These are phyloP conservation scores for Pseudomyrmex cubaensis DNA, from an alignment of 1,140 invertebrate genomes.

Conservation along the genomic window DNA sequence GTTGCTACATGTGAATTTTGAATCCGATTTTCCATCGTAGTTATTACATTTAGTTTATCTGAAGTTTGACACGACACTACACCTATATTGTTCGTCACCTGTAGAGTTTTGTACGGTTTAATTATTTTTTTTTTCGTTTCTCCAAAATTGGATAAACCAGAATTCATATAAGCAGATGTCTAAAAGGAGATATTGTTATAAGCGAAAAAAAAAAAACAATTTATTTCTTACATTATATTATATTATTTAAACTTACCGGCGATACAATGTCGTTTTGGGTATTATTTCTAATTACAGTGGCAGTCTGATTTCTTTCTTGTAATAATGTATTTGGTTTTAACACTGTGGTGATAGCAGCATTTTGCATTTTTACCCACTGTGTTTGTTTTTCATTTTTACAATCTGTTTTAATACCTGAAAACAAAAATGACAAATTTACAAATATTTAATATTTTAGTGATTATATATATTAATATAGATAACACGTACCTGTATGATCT, in stretches of 20 bases:
- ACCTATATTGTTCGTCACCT: slow-evolving; percentile 36
- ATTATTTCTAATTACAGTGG: slow-evolving; percentile 64
- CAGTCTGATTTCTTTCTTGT: slow-evolving; percentile 65
- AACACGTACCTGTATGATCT: slow-evolving; percentile 72
- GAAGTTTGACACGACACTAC: slow-evolving; percentile 13
- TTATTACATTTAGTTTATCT: slow-evolving; percentile 56
- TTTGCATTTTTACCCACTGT: slow-evolving; percentile 78
- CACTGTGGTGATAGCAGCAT: slow-evolving; percentile 71
- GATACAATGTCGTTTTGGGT: slow-evolving; percentile 60
- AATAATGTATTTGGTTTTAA: slow-evolving; percentile 72
- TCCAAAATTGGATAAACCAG: slow-evolving; percentile 31
- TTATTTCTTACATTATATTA: slow-evolving; percentile 4
- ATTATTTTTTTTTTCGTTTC: slow-evolving; percentile 51
- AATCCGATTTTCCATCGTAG: slow-evolving; percentile 32
- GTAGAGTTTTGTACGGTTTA: slow-evolving; percentile 58
- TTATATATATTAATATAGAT: not conserved
- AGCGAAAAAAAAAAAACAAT: not conserved
- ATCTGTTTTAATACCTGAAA: slow-evolving; percentile 57
- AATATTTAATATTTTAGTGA: slow-evolving; percentile 13
- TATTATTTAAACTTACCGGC: slow-evolving; percentile 57
- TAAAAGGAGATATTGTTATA: slow-evolving; percentile 44
- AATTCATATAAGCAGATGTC: slow-evolving; percentile 40
- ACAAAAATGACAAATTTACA: not conserved
- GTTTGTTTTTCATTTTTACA: slow-evolving; percentile 75
- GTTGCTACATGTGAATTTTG: slow-evolving; percentile 56